Conservation (phyloP, 2,888 invertebrate species). For the Sesia apiformis region DNA sequence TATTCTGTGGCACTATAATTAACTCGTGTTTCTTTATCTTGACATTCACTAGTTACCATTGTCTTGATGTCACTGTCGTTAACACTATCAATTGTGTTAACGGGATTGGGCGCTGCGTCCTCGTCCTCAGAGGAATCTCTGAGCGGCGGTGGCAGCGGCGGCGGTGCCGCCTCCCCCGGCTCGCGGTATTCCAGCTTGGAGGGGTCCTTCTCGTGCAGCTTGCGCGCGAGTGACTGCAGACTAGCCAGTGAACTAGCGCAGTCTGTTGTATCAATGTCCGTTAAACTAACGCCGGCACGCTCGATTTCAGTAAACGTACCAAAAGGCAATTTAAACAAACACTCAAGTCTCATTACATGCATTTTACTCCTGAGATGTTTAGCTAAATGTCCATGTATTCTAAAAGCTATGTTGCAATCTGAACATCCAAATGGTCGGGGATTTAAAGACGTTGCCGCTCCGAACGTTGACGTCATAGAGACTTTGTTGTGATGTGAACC, state of each 20-base stretch:
- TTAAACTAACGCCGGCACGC: constrained; percentile 89
- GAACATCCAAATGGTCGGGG: constrained; percentile 97
- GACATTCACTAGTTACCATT: constrained; percentile 53
- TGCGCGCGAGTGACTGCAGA: constrained; percentile 86
- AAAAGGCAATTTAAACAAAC: constrained; percentile 92
- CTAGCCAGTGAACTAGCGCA: constrained; percentile 95
- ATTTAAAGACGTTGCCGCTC: constrained; percentile 89
- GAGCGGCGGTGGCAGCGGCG: constrained; percentile 39
- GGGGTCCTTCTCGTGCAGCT: constrained; percentile 87
- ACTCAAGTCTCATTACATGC: constrained; percentile 95
- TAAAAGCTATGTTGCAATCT: constrained; percentile 96
- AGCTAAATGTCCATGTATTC: constrained; percentile 96
- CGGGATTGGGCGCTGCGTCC: constrained; percentile 37
- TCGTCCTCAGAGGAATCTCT: constrained; percentile 75
- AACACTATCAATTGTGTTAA: constrained; percentile 56
- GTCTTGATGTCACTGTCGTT: constrained; percentile 64
- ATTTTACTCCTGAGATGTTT: constrained; percentile 97
- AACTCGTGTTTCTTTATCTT: constrained; percentile 55
- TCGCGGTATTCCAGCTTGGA: constrained; percentile 81
- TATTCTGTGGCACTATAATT: constrained; percentile 36
- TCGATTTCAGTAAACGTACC: constrained; percentile 96
- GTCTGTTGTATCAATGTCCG: constrained; percentile 96
- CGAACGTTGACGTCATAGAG: constrained; percentile 89
- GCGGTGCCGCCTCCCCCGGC: constrained; percentile 40
- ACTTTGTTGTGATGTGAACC: constrained; percentile 95